Conservation (phyloP, 2,113 vertebrate genomes). For the Microtus montanus region DNA sequence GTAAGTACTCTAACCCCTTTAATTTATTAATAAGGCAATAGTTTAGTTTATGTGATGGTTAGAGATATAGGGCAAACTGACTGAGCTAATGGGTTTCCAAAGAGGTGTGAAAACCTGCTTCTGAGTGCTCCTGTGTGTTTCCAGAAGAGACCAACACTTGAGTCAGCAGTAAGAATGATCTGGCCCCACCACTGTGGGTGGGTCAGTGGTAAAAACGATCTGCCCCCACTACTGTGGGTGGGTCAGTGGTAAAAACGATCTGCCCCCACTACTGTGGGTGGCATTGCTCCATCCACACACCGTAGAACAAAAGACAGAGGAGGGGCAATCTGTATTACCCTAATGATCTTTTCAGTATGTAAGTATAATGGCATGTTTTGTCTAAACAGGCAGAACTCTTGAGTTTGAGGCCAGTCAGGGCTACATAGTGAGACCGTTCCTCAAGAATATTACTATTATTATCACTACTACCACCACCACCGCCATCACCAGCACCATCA, state of each 20-base stretch:
- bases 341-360: neutral
- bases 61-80: neutral
- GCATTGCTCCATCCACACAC: neutral
- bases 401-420: neutral
- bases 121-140: neutral
- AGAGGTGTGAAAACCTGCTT: neutral
- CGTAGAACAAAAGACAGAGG: neutral
- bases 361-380: neutral
- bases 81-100: neutral
- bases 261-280: neutral
- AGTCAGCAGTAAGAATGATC: neutral
- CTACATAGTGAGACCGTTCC: neutral
- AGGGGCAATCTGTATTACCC: neutral
- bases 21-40: slow-evolving; percentile 1
- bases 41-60: neutral
- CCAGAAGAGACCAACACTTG: neutral
- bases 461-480: neutral
- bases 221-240: neutral
- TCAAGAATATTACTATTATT: neutral
- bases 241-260: neutral
- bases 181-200: neutral
- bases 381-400: neutral
- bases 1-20: neutral
- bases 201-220: neutral
- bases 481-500: too few species aligned